phyloP scores from a whole-genome alignment of 2,888 invertebrate species.

The Campaea margaritaria region DNA sequence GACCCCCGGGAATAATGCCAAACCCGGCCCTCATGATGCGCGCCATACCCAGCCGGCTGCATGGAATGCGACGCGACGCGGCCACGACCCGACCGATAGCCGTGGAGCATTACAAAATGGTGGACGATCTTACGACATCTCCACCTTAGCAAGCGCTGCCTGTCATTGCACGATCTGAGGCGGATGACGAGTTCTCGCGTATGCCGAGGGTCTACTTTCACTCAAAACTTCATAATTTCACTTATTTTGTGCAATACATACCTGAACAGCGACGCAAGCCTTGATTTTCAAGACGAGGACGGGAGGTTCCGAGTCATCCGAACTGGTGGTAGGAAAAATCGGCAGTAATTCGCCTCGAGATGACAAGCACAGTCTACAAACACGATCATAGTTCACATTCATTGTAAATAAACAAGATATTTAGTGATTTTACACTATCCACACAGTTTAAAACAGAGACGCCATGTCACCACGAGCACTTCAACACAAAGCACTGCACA shows the following conservation, averaged over 20 bases:
- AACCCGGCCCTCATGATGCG: conserved; percentile 77
- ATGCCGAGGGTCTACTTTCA: conserved; percentile 83
- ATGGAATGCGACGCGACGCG: conserved; percentile 82
- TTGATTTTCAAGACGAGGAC: conserved; percentile 87
- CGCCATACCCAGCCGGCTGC: conserved; percentile 79
- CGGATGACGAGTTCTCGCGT: conserved; percentile 84
- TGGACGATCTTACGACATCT: conserved; percentile 86
- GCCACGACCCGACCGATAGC: conserved; percentile 81
- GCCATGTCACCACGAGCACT: conserved; percentile 85
- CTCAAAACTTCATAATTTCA: conserved; percentile 71
- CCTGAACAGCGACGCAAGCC: conserved; percentile 88
- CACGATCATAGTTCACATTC: conserved; percentile 83
- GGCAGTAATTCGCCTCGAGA: conserved; percentile 86
- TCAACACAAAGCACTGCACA: conserved; percentile 84
- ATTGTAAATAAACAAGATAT: conserved; percentile 82
- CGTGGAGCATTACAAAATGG: conserved; percentile 85
- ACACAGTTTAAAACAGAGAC: conserved; percentile 75
- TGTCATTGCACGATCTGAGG: conserved; percentile 81
- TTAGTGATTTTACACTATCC: conserved; percentile 65
- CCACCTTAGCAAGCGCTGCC: conserved; percentile 81
- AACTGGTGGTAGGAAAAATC: conserved; percentile 85
- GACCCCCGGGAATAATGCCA: conserved; percentile 80
- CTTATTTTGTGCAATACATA: conserved; percentile 77
- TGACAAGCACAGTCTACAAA: conserved; percentile 87
- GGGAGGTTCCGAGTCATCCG: conserved; percentile 81